Conservation (phyloP, 2,797 vertebrate species). For the Bradypodion ventrale region DNA sequence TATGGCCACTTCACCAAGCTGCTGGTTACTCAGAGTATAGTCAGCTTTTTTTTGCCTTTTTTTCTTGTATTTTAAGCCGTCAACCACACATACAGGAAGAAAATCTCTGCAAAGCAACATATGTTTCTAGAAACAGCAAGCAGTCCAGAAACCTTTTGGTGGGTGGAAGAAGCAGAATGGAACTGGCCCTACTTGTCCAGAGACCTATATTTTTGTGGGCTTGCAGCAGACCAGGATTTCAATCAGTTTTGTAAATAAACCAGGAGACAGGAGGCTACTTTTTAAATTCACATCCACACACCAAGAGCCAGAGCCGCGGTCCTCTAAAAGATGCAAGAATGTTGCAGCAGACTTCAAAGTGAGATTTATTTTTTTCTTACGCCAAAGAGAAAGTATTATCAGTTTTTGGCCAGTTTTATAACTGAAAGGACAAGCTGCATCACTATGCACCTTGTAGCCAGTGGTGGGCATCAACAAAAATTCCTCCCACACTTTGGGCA, state of each 20-base stretch:
- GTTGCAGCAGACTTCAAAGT: slow-evolving; percentile 16
- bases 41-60: slow-evolving; percentile 15
- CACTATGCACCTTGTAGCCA: background rate
- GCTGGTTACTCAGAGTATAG: background rate
- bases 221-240: slow-evolving; percentile 1
- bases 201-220: background rate
- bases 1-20: slow-evolving; percentile 27
- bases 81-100: background rate
- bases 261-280: background rate
- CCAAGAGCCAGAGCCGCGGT: background rate
- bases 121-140: background rate
- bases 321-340: slow-evolving; percentile 10
- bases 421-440: background rate
- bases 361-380: background rate
- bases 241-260: slow-evolving; percentile 7
- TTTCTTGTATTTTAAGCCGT: slow-evolving; percentile 1
- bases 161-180: background rate
- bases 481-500: too few species aligned
- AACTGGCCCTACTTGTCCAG: background rate
- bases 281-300: background rate
- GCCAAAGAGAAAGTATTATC: background rate
- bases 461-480: too few species aligned
- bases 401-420: background rate
- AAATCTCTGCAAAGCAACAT: slow-evolving; percentile 13
- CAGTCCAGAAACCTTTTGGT: slow-evolving; percentile 2